Percentiles rank a stretch among this genome's conserved stretches.
Conservation (phyloP, 2,797 vertebrate species). For the Ceryle rudis region DNA sequence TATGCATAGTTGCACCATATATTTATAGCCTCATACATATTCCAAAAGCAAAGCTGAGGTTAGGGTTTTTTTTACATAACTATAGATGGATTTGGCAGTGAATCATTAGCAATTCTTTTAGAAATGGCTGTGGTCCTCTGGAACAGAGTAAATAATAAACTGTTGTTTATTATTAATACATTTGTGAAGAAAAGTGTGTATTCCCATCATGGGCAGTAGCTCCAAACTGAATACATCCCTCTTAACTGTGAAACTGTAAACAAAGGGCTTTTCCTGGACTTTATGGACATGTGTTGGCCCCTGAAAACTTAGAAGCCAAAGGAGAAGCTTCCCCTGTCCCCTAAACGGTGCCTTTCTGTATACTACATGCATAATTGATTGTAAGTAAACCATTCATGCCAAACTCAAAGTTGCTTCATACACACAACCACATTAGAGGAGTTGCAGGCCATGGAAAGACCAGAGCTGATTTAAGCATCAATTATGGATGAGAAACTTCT, state of each 20-base stretch:
- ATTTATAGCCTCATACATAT: background rate
- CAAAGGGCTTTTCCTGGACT: background rate
- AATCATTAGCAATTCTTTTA: background rate
- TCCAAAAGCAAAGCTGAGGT: background rate
- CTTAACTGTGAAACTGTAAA: background rate
- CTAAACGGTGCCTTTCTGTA: background rate
- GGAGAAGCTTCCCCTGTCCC: background rate
- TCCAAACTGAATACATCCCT: background rate
- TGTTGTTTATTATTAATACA: too few relatives aligned
- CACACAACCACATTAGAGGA: background rate
- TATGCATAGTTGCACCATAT: background rate
- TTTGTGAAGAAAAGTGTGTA: background rate
- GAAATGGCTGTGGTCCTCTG: background rate
- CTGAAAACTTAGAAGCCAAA: background rate
- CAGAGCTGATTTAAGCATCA: slow-evolving; percentile 32
- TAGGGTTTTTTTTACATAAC: background rate
- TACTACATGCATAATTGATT: background rate
- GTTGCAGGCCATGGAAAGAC: background rate
- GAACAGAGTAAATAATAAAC: background rate
- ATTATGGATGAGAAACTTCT: slow-evolving; percentile 43
- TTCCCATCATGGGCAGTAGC: background rate
- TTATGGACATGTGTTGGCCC: background rate
- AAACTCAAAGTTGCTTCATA: background rate
- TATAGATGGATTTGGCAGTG: background rate
- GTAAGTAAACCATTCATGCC: background rate